phyloP scores from a whole-genome alignment of 37 sponge, comb jelly and placozoan genomes.

The Aplysina aerophoba region DNA sequence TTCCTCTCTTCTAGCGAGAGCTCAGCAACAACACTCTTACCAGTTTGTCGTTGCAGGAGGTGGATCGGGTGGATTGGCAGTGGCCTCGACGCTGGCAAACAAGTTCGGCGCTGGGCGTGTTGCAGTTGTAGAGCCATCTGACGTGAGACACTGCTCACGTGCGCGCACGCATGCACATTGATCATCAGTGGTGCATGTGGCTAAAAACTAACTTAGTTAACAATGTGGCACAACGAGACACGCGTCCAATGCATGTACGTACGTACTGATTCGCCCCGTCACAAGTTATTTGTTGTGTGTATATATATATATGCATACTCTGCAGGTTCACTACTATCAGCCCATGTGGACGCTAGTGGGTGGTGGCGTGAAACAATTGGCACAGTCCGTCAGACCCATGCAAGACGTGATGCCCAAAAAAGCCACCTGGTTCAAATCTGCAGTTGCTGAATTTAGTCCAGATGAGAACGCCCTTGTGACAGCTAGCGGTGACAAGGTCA shows the following conservation, averaged over 20 bases:
- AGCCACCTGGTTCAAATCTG: constrained; percentile 53
- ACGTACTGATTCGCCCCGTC: no score
- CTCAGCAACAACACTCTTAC: neutral
- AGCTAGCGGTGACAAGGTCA: constrained; percentile 39
- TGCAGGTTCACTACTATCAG: constrained; percentile 86
- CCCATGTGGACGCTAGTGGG: constrained; percentile 95
- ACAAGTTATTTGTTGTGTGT: neutral
- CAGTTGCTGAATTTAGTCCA: constrained; percentile 70
- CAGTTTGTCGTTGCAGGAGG: constrained; percentile 83
- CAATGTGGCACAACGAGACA: no score
- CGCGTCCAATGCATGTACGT: no score
- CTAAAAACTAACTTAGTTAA: no score
- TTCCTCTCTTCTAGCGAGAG: no score
- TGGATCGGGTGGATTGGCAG: constrained; percentile 81
- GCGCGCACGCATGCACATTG: neutral
- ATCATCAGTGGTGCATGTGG: no score
- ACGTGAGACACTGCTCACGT: constrained; percentile 30
- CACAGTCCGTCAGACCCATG: constrained; percentile 53
- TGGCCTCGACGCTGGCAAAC: constrained; percentile 56
- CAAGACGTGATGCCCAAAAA: constrained; percentile 61
- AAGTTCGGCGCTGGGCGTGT: constrained; percentile 44
- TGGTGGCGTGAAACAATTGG: constrained; percentile 67
- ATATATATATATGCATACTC: neutral
- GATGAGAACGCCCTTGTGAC: constrained; percentile 65
- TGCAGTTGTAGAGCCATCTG: constrained; percentile 72